Evolutionary conservation across 2,888 invertebrate genomes (phyloP), one percentile per base, ranked within the genome.

Genomic region (Oscheius sp.): DNA sequence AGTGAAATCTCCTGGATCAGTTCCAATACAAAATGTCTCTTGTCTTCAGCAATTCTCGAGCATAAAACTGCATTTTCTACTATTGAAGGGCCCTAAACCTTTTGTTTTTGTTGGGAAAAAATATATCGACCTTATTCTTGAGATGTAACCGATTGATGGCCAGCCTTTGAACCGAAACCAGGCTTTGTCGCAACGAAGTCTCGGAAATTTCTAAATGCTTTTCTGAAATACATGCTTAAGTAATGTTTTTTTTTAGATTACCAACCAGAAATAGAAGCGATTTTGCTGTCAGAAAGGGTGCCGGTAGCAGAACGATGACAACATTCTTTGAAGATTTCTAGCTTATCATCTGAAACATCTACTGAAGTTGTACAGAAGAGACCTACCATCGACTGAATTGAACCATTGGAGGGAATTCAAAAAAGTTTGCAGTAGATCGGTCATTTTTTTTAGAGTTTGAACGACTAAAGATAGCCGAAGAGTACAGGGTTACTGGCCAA

Each of bases 281-380:
- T 53, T 68, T 68, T 68, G 35, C 35, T 35, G 35, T 53, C 53
- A 11, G 68, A 68, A 68, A 68, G 53, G 9, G 55, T 33, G 13
- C 33, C 33, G 11, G 53, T 37, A 32, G 32, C 53, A 37, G 55
- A 68, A 37, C 68, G 53, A 35, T 11, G 9, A 37, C 55, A 53
- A 33, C 53, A 55, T 68, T 68, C 68, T n/a, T 55, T 53, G 42
- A 68, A 68, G 13, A 68, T 42, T 37, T 55, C 68, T 13, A 68
- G 68, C 5, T 42, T 35, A 13, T 55, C 55, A 2, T 68, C 68
- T 68, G 21, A 42, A 35, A n/a, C 21, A 21, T 21, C 21, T 21
- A 21, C 21, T 21, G 21, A 21, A 21, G 50, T 13, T 50, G 10
- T 50, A 11, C 50, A 50, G 50, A 50, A 50, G 50, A 50, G 13